Conservation (phyloP, 2,113 vertebrate genomes). For the Rynchops niger region DNA sequence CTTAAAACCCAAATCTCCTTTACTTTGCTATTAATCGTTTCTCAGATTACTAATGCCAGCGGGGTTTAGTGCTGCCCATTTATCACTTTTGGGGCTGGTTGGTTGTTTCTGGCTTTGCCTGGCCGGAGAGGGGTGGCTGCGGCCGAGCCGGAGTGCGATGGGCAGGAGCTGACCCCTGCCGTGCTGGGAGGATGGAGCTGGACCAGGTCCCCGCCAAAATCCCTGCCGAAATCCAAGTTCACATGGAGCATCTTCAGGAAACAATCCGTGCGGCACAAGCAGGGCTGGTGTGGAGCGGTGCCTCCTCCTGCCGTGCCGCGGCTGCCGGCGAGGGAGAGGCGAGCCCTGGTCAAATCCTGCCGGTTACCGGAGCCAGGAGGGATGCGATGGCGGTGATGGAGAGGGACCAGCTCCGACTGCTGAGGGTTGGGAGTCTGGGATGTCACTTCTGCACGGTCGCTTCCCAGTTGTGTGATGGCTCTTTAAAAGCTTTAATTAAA, state of each 20-base stretch:
- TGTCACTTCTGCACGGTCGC: background rate
- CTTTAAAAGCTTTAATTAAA: slow-evolving; percentile 59
- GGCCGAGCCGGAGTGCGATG: rapidly evolving
- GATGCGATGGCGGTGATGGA: background rate
- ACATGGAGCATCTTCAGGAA: background rate
- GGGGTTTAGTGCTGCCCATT: background rate
- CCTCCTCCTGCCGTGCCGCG: background rate
- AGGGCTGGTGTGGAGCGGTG: background rate
- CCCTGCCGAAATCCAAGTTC: background rate
- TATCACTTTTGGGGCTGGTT: background rate
- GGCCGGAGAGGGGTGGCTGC: background rate
- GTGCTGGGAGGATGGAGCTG: background rate
- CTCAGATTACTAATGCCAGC: background rate
- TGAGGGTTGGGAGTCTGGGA: background rate
- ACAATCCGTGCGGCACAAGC: background rate
- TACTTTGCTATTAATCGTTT: slow-evolving; percentile 32
- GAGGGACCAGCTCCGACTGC: background rate
- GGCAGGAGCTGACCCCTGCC: background rate
- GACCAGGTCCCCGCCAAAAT: background rate
- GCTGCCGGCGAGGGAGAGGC: background rate
- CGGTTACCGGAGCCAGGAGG: background rate
- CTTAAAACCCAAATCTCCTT: slow-evolving; percentile 42
- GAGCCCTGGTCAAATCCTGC: background rate
- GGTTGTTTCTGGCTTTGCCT: background rate
- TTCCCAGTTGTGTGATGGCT: background rate